Evolutionary conservation across 2,113 vertebrate genomes (phyloP), one percentile per base, ranked within the genome.

Genomic region (Melanocharis versteri): DNA sequence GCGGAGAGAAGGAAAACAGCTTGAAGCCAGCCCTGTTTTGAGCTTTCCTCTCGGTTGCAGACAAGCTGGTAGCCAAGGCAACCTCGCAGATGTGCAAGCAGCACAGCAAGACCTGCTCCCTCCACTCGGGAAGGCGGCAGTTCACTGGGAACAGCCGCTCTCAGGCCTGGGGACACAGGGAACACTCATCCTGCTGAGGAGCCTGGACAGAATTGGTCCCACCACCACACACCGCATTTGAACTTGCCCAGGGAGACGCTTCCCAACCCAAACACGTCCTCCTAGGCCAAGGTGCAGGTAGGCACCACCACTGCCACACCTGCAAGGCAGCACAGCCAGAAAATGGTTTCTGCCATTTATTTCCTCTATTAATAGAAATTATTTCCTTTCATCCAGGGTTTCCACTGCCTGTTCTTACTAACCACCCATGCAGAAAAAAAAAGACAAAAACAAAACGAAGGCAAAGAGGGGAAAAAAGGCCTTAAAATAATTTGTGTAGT

Each of bases 61-160:
- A 76, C 30, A 11, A 94, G 92, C 75, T 5, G 76, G 95, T 96
- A 97, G 93, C 94, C 93, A 97, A 97, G 95, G 93, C 91, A 96
- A 96, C 96, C 82, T 89, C 8, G 4, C 90, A 96, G 93, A 91
- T 88, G 83, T 89, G 83, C 1, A 12, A 95, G 86, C 94, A 19
- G 89, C 87, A 69, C 39, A 31, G 86, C 65, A 81, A 89, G 81
- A 77, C 81, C 93, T 57, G 65, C 75, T 96, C 69, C 72, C 80
- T 60, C 45, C 0, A 7, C 83, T 71, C 3, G 0, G 61, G 61
- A 64, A 91, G 84, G 42, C 11, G 0, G 69, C 66, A 35, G 79
- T 54, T 91, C 87, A 57, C 33, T 11, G 9, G 40, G 47, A 60
- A 79, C 31, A 4, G 89, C 53, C 6, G 4, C 84, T 61, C 35